Conservation (phyloP, 2,888 invertebrate genomes). For the Cerceris rybyensis region DNA sequence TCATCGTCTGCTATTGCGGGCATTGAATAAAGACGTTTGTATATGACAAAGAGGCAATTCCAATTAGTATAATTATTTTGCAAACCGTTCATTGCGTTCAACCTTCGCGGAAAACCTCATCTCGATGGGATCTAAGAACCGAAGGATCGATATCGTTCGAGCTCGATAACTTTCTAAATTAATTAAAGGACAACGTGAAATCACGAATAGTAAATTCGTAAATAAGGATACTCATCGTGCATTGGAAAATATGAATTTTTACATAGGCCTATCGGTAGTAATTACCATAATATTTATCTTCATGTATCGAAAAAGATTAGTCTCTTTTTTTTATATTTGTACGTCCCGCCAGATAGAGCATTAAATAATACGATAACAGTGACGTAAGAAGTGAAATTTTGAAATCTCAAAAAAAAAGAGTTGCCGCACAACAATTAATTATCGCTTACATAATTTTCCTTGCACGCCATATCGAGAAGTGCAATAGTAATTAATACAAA, state of each 20-base stretch:
- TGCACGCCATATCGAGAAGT: neutral
- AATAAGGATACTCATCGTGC: too few species aligned
- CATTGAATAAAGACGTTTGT: conserved; percentile 53
- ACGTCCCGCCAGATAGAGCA: conserved; percentile 1
- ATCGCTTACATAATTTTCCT: neutral
- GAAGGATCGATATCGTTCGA: too few species aligned
- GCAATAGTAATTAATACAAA: neutral
- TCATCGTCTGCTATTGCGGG: conserved; percentile 68
- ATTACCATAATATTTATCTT: conserved; percentile 19
- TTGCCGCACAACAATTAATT: neutral
- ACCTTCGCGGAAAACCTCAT: neutral
- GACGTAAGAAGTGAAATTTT: neutral
- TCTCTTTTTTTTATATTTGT: conserved; percentile 1
- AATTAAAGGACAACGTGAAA: neutral
- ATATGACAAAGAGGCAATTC: conserved; percentile 49
- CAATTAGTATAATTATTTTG: conserved; percentile 35
- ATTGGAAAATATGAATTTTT: neutral
- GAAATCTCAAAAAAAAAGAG: neutral
- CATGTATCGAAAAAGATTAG: conserved; percentile 14
- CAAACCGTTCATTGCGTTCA: neutral
- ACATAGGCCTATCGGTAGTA: neutral
- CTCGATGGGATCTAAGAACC: too few species aligned
- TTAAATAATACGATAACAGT: conserved; percentile 49
- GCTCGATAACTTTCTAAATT: neutral
- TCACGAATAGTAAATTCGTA: too few species aligned